Conservation (phyloP, 1,140 invertebrate genomes). For the Lordiphosa collinella region DNA sequence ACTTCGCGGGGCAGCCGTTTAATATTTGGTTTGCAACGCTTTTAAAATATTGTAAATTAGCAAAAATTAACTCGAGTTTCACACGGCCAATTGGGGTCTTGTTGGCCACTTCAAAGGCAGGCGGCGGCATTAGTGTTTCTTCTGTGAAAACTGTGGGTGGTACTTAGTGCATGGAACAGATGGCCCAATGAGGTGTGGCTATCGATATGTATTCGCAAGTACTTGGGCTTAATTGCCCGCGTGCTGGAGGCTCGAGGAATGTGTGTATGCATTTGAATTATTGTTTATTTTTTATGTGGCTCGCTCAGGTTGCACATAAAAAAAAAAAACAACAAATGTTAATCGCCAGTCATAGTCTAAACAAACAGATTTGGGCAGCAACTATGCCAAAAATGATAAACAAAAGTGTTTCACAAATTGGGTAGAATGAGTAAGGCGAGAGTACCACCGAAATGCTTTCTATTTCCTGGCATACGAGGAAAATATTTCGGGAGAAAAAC, state of each 20-base stretch:
- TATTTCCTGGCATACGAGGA: constrained; percentile 1
- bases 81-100: constrained; percentile 28
- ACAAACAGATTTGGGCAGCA: constrained; percentile 42
- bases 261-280: constrained; percentile 15
- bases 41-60: constrained; percentile 45
- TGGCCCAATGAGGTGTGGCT: constrained; percentile 45
- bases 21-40: constrained; percentile 24
- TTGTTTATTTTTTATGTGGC: constrained; percentile 69
- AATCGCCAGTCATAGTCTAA: constrained; percentile 46
- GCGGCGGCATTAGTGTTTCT: constrained; percentile 3
- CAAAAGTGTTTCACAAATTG: neutral
- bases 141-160: constrained; percentile 29
- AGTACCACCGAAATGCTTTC: neutral
- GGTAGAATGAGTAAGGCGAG: neutral
- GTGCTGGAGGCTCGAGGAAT: constrained; percentile 5
- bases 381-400: constrained; percentile 39
- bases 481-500: neutral
- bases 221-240: constrained; percentile 32
- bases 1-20: constrained; percentile 24
- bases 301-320: constrained; percentile 68
- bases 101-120: constrained; percentile 53
- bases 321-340: constrained; percentile 33
- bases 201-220: constrained; percentile 30
- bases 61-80: constrained; percentile 30
- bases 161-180: constrained; percentile 40